Conservation (phyloP, 2,797 vertebrate species). For the Scolopax bukidnonensis region DNA sequence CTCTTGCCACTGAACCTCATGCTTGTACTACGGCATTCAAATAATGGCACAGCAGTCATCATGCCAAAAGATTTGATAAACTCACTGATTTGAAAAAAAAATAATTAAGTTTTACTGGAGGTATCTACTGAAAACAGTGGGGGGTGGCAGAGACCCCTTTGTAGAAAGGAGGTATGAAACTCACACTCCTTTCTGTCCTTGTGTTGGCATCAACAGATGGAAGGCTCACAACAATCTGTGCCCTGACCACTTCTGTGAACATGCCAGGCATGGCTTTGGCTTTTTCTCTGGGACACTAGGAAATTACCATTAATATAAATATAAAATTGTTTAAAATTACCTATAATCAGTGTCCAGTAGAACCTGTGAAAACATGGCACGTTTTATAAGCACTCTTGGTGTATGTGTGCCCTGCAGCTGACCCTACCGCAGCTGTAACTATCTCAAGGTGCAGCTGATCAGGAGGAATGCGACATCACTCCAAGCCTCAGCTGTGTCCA, state of each 20-base stretch:
- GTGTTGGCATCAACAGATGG: constrained; percentile 53
- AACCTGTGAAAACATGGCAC: background rate
- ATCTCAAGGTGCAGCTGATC: constrained; percentile 15
- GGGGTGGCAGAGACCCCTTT: background rate
- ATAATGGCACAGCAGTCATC: constrained; percentile 40
- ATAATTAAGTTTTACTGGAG: constrained; percentile 7
- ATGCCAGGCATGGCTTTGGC: constrained; percentile 18
- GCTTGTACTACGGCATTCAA: constrained; percentile 37
- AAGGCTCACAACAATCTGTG: constrained; percentile 45
- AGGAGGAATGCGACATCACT: background rate
- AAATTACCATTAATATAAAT: constrained; percentile 39
- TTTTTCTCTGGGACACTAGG: constrained; percentile 38
- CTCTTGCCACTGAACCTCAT: constrained; percentile 64
- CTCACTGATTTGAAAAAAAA: background rate
- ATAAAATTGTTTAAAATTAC: constrained; percentile 21
- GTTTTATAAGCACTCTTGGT: background rate
- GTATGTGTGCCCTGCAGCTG: background rate
- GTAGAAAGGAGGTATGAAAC: constrained; percentile 19
- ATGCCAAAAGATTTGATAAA: constrained; percentile 41
- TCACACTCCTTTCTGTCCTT: constrained; percentile 38
- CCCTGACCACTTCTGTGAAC: constrained; percentile 32
- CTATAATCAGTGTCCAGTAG: background rate
- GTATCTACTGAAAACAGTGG: background rate
- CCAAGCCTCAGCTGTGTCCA: background rate
- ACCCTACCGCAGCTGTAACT: constrained; percentile 5